Conservation (phyloP, 2,113 vertebrate genomes). For the Phylloscopus trochiloides region DNA sequence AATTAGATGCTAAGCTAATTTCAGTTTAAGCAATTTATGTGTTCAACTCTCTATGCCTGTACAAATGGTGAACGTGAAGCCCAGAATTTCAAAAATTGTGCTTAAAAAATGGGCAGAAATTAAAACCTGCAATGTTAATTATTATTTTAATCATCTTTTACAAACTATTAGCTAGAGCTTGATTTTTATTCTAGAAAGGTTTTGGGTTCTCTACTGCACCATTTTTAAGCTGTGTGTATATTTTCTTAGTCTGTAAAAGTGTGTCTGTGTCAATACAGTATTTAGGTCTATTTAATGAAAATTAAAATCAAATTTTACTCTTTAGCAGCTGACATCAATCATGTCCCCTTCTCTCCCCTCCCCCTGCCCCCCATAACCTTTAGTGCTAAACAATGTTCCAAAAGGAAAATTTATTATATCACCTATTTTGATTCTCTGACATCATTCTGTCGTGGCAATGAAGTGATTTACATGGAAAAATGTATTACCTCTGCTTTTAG, state of each 20-base stretch:
- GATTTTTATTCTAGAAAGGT: not conserved
- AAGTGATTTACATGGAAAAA: conserved; percentile 58
- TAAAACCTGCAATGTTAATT: not conserved
- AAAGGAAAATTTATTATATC: conserved; percentile 34
- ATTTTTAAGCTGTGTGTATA: not conserved
- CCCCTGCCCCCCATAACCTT: not conserved
- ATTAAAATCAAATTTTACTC: not conserved
- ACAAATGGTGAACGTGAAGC: not conserved
- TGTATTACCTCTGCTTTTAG: conserved; percentile 55
- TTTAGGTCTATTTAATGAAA: conserved; percentile 5
- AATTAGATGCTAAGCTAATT: not conserved
- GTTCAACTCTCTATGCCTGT: not conserved
- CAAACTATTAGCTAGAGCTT: not conserved
- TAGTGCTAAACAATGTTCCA: conserved; percentile 30
- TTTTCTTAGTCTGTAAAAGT: not conserved
- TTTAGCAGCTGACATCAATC: not conserved
- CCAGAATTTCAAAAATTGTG: not conserved
- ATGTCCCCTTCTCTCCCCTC: not conserved
- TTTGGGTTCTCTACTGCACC: not conserved
- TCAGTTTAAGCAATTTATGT: not conserved
- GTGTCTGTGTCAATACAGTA: not conserved
- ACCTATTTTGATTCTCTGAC: conserved; percentile 45
- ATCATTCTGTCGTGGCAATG: conserved; percentile 46
- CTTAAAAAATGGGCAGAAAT: not conserved
- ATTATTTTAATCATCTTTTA: not conserved